These are phyloP conservation scores for Plestiodon gilberti DNA, from an alignment of 2,113 vertebrate species.

Conservation along the genomic window DNA sequence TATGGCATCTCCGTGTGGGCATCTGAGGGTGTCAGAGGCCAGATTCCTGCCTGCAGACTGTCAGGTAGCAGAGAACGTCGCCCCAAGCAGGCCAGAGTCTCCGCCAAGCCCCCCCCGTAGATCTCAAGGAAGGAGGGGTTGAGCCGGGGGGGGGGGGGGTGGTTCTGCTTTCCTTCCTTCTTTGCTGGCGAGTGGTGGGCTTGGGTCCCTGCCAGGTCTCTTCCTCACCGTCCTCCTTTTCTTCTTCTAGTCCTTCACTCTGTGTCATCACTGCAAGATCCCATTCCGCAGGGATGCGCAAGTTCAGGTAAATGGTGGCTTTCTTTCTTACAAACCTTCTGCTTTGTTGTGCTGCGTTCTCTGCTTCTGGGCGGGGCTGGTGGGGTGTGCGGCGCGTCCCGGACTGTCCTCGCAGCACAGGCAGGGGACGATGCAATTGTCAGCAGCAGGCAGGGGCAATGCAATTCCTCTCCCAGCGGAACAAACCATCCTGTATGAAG, in stretches of 20 bases:
- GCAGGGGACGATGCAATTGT: constrained; percentile 27
- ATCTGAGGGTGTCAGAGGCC: too few species aligned
- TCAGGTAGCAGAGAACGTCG: too few species aligned
- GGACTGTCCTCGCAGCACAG: too few species aligned
- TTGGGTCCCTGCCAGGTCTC: constrained; percentile 49
- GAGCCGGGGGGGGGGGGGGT: too few species aligned
- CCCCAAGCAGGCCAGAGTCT: too few species aligned
- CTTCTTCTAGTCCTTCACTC: constrained; percentile 79
- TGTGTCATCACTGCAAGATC: constrained; percentile 80
- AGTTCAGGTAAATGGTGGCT: constrained; percentile 81
- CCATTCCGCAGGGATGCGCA: constrained; percentile 82
- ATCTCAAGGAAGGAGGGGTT: neutral
- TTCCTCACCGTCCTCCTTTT: constrained; percentile 67
- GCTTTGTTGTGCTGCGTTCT: constrained; percentile 38
- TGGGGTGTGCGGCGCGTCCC: too few species aligned
- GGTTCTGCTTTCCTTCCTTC: neutral
- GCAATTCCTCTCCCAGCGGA: neutral
- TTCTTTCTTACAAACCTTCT: constrained; percentile 54
- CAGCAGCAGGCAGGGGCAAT: neutral
- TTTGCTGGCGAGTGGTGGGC: neutral
- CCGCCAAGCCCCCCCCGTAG: too few species aligned
- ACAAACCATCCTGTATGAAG: neutral
- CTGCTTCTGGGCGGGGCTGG: constrained; percentile 9
- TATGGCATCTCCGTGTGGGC: too few species aligned
- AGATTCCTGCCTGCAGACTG: too few species aligned